Conservation (phyloP, 2,113 vertebrate genomes). For the Dicrurus megarhynchus region DNA sequence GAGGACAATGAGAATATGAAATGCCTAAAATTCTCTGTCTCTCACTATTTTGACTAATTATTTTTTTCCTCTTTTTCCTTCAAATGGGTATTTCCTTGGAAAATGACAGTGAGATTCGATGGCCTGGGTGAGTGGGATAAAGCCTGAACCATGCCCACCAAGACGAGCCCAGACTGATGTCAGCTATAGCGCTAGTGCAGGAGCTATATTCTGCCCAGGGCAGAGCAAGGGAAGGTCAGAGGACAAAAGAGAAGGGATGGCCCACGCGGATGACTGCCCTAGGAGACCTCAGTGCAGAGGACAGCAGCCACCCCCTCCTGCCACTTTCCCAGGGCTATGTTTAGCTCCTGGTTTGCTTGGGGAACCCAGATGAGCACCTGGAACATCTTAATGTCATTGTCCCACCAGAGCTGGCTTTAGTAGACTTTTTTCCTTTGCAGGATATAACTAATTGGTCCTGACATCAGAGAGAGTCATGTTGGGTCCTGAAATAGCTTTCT, state of each 20-base stretch:
- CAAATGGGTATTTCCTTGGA: neutral
- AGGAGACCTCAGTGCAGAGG: neutral
- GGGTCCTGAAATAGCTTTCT: constrained; percentile 25
- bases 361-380: constrained; percentile 4
- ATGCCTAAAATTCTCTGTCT: constrained; percentile 1
- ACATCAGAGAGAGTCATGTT: neutral
- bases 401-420: constrained; percentile 27
- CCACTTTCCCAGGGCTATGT: neutral
- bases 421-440: neutral
- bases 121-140: neutral
- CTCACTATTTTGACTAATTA: neutral
- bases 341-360: neutral
- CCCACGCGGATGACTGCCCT: neutral
- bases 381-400: neutral
- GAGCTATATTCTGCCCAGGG: neutral
- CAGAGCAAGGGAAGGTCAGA: neutral
- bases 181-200: neutral
- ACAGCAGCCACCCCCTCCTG: neutral
- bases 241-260: neutral
- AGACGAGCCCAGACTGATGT: neutral
- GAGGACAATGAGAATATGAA: constrained; percentile 29
- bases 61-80: neutral
- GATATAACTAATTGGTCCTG: constrained; percentile 51
- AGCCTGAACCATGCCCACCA: neutral
- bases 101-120: neutral